Evolutionary conservation across 2,888 invertebrate genomes (phyloP), one percentile per base, ranked within the genome.

Genomic region (Alloplasta piceator): DNA sequence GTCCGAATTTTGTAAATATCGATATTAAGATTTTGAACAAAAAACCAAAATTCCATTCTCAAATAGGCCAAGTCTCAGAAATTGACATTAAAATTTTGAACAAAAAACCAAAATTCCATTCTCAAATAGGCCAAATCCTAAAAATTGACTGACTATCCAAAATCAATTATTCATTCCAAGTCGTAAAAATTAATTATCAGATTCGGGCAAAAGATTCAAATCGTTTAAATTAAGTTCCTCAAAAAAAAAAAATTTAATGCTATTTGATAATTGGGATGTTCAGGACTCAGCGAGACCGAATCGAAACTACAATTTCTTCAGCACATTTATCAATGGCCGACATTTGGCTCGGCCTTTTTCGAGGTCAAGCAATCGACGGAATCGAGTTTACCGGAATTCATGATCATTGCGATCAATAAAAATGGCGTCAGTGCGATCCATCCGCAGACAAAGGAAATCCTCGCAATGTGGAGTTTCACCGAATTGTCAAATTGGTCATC

Each of bases 321-420:
- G 81, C 94, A 95, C 66, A 95, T 97, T 80, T 95, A 95, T 89
- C 94, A 95, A 86, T 95, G 97, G 94, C 96, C 97, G 1, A 98
- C 98, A 43, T 98, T 98, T 92, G 98, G 98, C 4, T 98, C 98
- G 0, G 98, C 98, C 0, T 98, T 99, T 94, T 99, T 98, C 92
- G 97, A 98, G 93, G 96, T 98, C 6, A 97, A 97, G 91, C 98
- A 98, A 93, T 96, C 96, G 0, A 98, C 97, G 0, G 98, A 98
- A 87, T 95, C 96, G 0, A 95, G 95, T 67, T 96, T 97, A 91
- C 98, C 98, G 0, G 98, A 98, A 92, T 94, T 96, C 89, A 94
- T 98, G 61, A 93, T 97, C 66, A 95, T 98, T 86, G 98, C 98
- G 14, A 98, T 99, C 85, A 98, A 98, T 92, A 96, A 95, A 89